A percentile compares a stretch with the other conserved stretches of the same genome.
These are phyloP conservation scores for Thalassarche chlororhynchos DNA, from an alignment of 2,113 vertebrate genomes.

Conservation along the genomic window DNA sequence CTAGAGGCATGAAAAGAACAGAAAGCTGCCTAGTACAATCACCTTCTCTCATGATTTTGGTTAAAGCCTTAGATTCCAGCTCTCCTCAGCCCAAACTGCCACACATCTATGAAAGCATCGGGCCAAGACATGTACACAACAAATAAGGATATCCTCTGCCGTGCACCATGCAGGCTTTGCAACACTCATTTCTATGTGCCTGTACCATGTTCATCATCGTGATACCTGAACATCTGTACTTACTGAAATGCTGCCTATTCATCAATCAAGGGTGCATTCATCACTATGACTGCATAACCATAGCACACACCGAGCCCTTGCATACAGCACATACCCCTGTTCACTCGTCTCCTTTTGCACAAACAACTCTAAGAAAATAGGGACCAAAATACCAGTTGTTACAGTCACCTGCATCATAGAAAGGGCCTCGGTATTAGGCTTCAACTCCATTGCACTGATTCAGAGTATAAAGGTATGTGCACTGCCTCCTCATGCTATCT, in stretches of 20 bases:
- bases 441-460: neutral
- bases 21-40: neutral
- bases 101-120: neutral
- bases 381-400: neutral
- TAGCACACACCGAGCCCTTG: neutral
- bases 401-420: neutral
- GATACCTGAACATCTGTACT: neutral
- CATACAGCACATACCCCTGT: neutral
- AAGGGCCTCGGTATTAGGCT: neutral
- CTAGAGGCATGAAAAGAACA: neutral
- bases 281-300: neutral
- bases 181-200: neutral
- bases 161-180: accelerated
- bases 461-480: neutral
- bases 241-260: neutral
- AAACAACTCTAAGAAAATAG: neutral
- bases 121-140: neutral
- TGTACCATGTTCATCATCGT: accelerated
- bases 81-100: neutral
- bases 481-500: neutral
- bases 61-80: neutral
- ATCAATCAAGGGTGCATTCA: neutral
- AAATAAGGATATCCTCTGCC: neutral
- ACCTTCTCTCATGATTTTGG: neutral
- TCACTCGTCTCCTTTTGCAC: neutral